Percentiles rank a stretch among this genome's conserved stretches.
These are phyloP conservation scores for Nymphalis urticae DNA, from an alignment of 2,888 invertebrate genomes.

Conservation along the genomic window DNA sequence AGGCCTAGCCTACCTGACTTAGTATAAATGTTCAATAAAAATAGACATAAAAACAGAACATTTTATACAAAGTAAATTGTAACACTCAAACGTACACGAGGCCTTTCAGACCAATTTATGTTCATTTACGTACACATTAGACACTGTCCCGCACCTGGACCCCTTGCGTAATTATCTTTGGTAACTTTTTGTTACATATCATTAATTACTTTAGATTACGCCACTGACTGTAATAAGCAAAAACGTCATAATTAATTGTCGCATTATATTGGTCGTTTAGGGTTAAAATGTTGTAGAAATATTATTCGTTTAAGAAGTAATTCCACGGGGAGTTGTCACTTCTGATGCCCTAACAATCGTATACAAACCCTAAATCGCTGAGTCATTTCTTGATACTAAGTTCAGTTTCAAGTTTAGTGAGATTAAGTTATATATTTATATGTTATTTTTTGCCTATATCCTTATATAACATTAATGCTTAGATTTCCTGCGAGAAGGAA, in stretches of 20 bases:
- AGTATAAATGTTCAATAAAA: background rate
- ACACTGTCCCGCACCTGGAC: conserved; percentile 49
- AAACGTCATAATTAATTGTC: conserved; percentile 42
- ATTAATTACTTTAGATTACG: conserved; percentile 55
- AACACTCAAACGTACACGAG: conserved; percentile 21
- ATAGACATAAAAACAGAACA: background rate
- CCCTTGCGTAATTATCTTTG: conserved; percentile 48
- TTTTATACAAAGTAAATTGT: background rate
- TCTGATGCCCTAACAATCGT: too few species aligned
- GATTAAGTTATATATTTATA: too few species aligned
- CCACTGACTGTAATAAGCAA: conserved; percentile 46
- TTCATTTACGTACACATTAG: conserved; percentile 54
- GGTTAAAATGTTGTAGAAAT: conserved; percentile 3
- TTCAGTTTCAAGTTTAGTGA: too few species aligned
- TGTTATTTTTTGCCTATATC: too few species aligned
- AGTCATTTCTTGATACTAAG: too few species aligned
- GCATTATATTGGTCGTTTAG: conserved; percentile 9
- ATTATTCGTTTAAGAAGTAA: background rate
- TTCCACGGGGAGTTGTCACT: too few species aligned
- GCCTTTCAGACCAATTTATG: conserved; percentile 42
- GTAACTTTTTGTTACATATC: conserved; percentile 56
- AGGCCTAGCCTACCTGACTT: too few species aligned
- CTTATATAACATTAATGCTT: too few species aligned
- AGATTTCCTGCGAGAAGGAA: too few species aligned
- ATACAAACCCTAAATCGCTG: too few species aligned